Conservation (phyloP, 2,113 vertebrate genomes). For the Zapus hudsonius region DNA sequence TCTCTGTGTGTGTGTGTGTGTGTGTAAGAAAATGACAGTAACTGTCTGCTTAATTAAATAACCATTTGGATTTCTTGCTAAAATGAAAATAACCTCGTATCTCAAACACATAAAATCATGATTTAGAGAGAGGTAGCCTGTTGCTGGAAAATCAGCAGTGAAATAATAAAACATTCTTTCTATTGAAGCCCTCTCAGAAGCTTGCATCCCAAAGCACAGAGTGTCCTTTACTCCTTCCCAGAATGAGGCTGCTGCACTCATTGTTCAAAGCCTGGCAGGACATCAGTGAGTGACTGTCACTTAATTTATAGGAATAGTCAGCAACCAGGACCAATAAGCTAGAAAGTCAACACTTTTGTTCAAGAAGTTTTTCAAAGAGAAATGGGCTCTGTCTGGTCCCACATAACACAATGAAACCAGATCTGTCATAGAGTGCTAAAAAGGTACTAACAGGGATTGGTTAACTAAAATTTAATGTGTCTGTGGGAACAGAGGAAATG, state of each 20-base stretch:
- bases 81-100: conserved; percentile 38
- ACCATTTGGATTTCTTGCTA: conserved; percentile 11
- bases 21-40: conserved; percentile 7
- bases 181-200: neutral
- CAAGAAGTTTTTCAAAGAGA: neutral
- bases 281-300: neutral
- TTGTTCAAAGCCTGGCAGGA: conserved; percentile 1
- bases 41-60: conserved; percentile 45
- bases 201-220: neutral
- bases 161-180: conserved; percentile 50
- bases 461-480: conserved; percentile 62
- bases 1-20: neutral
- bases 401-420: conserved; percentile 39
- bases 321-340: neutral
- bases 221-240: neutral
- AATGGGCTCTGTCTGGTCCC: neutral
- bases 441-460: conserved; percentile 57
- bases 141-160: conserved; percentile 35
- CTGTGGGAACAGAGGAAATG: conserved; percentile 70
- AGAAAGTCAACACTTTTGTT: conserved; percentile 38
- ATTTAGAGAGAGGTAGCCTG: conserved; percentile 8
- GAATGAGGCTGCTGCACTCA: neutral
- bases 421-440: conserved; percentile 51
- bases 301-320: neutral
- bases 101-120: conserved; percentile 31